Percentiles rank a stretch among this genome's conserved stretches.
These are phyloP conservation scores for Platerodrilus igneus DNA, from an alignment of 2,888 invertebrate genomes.

Conservation along the genomic window DNA sequence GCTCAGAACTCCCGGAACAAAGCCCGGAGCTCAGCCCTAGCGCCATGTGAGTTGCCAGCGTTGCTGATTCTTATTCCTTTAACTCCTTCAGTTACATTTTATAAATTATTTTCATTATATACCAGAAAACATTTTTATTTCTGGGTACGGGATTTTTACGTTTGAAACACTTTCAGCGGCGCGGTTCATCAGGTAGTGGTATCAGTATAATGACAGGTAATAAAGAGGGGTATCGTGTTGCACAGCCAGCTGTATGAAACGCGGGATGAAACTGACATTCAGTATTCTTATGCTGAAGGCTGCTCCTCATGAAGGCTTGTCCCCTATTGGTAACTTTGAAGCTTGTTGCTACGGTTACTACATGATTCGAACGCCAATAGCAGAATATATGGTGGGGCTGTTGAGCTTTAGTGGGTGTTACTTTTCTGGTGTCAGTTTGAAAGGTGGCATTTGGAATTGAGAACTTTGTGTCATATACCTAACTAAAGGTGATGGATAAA, in stretches of 20 bases:
- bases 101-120: no score
- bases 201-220: no score
- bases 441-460: conserved; percentile 37
- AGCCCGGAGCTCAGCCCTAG: conserved; percentile 54
- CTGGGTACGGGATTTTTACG: no score
- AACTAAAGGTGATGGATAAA: conserved; percentile 48
- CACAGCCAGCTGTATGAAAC: conserved; percentile 33
- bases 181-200: no score
- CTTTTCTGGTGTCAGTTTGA: conserved; percentile 36
- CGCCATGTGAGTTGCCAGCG: conserved; percentile 50
- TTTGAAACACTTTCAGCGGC: background rate
- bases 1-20: conserved; percentile 48
- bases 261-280: conserved; percentile 38
- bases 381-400: conserved; percentile 33
- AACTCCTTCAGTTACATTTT: no score
- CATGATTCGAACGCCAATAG: conserved; percentile 41
- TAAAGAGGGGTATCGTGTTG: conserved; percentile 20
- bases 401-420: conserved; percentile 33
- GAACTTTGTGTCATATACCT: conserved; percentile 42
- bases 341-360: conserved; percentile 47
- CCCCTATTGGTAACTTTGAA: conserved; percentile 42
- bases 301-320: conserved; percentile 28
- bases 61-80: conserved; percentile 24
- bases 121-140: no score
- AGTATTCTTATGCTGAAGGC: conserved; percentile 28